Base-by-base conservation (phyloP, 2,113 vertebrate species). In the Alectura lathami region DNA sequence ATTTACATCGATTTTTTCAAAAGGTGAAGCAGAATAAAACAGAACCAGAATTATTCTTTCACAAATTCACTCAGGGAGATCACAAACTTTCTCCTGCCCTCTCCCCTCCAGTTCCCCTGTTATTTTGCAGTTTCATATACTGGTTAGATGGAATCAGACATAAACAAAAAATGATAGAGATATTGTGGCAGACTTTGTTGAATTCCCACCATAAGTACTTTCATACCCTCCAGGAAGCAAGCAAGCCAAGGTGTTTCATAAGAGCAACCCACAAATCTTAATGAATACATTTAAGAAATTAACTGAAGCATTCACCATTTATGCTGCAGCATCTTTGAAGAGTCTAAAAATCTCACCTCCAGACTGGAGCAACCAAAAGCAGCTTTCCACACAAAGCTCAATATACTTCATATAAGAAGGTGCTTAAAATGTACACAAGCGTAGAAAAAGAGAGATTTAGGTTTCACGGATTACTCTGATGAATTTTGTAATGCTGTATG, bases 191-290 rank as follows among this genome's bases (percentile, higher is more conserved):
- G 73, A 56, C 50, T 45, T 59, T 73, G 84, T 16, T 74, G 50
- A 96, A 94, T 88, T 94, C 56, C 82, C 54, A 86, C 47, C 79
- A 63, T 27, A 74, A 91, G 54, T 64, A 74, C 53, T 92, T 88
- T 91, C 72, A 92, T 54, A 86, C 77, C 68, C 76, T 83, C 50
- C 75, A 86, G 53, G 40, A 88, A 88, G 76, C n/a, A 92, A 63
- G 43, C 53, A 74, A 93, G 80, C 54, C 79, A 90, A 86, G 72
- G 88, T 76, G 42, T 93, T 95, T 88, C 5, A 1, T 83, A 83
- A 94, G 63, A 94, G 32, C 68, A 93, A 74, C 67, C 40, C 85
- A 86, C 85, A 94, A 90, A 74, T 66, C 45, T 48, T 80, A 95
- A 95, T 66, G 42, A 94, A 90, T 6, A 7, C 32, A 62, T 76